Percentiles rank a stretch among this genome's conserved stretches.
These are phyloP conservation scores for Stegastes partitus DNA, from an alignment of 2,113 vertebrate genomes.

Conservation along the genomic window DNA sequence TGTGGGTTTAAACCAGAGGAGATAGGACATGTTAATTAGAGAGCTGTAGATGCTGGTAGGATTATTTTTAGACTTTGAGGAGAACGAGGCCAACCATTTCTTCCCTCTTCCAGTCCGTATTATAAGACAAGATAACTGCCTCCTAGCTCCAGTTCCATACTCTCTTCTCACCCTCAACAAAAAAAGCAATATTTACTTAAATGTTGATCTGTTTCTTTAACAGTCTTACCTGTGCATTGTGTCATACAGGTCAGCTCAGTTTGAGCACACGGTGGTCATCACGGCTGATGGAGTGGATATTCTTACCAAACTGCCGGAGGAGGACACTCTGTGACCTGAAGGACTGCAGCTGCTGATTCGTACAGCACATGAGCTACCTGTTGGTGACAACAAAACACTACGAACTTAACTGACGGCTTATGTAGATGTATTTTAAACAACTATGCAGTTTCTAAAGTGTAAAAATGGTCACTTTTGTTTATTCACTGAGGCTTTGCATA, in stretches of 20 bases:
- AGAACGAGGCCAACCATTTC: not conserved
- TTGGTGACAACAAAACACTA: constrained; percentile 10
- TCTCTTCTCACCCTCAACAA: not conserved
- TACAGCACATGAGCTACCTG: not conserved
- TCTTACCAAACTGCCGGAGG: constrained; percentile 89
- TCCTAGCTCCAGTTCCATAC: not conserved
- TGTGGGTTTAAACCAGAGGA: not conserved
- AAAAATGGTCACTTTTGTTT: not conserved
- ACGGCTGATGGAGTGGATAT: constrained; percentile 90
- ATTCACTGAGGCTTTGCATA: not conserved
- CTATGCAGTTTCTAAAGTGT: not conserved
- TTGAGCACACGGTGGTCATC: constrained; percentile 94
- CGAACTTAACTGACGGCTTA: not conserved
- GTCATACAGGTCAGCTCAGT: constrained; percentile 93
- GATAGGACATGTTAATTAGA: not conserved
- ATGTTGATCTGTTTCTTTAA: constrained; percentile 5
- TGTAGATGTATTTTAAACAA: too few relatives aligned
- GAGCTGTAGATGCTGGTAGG: not conserved
- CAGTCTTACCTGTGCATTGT: not conserved
- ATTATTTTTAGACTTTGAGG: not conserved
- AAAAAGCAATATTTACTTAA: not conserved
- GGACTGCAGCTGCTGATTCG: not conserved
- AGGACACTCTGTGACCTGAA: constrained; percentile 72
- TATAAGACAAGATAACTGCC: not conserved
- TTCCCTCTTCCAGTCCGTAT: not conserved